Percentiles rank a stretch among this genome's conserved stretches.
phyloP scores from a whole-genome alignment of 2,888 invertebrate species.

The Monopis laevigella region DNA sequence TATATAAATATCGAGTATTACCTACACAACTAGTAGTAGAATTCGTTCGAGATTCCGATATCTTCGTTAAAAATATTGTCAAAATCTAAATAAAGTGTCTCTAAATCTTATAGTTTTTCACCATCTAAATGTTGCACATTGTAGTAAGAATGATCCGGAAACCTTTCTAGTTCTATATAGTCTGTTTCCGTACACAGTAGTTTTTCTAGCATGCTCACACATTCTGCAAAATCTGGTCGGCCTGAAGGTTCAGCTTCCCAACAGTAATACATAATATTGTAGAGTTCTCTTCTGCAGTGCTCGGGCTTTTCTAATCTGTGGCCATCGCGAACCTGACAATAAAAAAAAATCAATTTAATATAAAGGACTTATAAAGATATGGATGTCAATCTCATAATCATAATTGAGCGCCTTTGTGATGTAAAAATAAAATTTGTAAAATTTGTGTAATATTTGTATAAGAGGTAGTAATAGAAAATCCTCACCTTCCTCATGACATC shows the following conservation, averaged over 20 bases:
- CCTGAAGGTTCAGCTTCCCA: constrained; percentile 90
- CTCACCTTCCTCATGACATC: constrained; percentile 89
- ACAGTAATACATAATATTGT: constrained; percentile 96
- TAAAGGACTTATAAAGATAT: constrained; percentile 1
- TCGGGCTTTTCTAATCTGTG: constrained; percentile 92
- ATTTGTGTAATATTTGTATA: no score
- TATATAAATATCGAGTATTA: no score
- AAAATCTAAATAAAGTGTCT: no score
- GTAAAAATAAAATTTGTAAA: no score
- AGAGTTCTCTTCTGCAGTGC: constrained; percentile 90
- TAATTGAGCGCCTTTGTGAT: background rate
- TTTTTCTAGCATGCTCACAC: constrained; percentile 82
- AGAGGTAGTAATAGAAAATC: no score
- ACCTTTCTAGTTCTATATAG: constrained; percentile 91
- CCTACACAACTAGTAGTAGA: no score
- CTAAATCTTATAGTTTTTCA: constrained; percentile 67
- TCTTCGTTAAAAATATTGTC: no score
- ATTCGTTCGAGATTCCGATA: no score
- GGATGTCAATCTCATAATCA: background rate
- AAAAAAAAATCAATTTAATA: constrained; percentile 11
- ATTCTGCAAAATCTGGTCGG: constrained; percentile 85
- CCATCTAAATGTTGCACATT: constrained; percentile 87
- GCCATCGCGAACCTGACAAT: constrained; percentile 82
- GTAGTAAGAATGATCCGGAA: constrained; percentile 93
- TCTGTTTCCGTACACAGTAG: constrained; percentile 90